Evolutionary conservation across 2,888 invertebrate species (phyloP), one percentile per base, ranked within the genome.

Genomic region (Omphaloscelis lunosa): DNA sequence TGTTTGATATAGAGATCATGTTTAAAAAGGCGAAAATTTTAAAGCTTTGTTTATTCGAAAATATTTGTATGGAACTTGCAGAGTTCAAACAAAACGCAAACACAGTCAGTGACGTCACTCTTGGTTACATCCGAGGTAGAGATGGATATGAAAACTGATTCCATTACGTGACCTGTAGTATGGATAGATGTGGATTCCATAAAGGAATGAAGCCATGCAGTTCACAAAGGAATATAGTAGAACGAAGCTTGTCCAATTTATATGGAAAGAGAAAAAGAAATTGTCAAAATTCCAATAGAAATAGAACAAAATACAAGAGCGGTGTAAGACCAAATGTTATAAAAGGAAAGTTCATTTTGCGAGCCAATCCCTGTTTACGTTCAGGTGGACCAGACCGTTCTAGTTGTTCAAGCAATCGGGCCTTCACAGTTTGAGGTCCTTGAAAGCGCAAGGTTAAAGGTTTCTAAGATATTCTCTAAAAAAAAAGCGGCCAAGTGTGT

Each of bases 201-300:
- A 74, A 63, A 63, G 20, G 34, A 63, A 75, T 65, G 17, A 39
- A 48, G 45, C n/a, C 9, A 61, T 41, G 45, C 68, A 53, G 27
- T 45, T 15, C 27, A 45, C 27, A 73, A 29, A 75, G 59, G 39
- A 39, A 27, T 39, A 51, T 48, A 48, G 17, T 27, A 39, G 23
- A 34, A 29, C 23, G 51, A 73, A 73, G n/a, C 23, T 39, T 39
- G 29, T n/a, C 20, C 39, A 61, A 17, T 72, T 71, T 51, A n/a
- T 15, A 17, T 48, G 12, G 9, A 56, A 58, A 20, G 7, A n/a
- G 0, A 17, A n/a, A 29, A 41, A 5, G 3, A 23, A 72, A 34
- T 56, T 56, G 17, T 9, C n/a, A n/a, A 51, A 51, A 61, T 67
- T 27, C 27, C 6, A 29, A 9, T 23, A 15, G 0, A 23, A 45